phyloP scores from a whole-genome alignment of 2,113 vertebrate genomes.

The Actenoides lindsayi region DNA sequence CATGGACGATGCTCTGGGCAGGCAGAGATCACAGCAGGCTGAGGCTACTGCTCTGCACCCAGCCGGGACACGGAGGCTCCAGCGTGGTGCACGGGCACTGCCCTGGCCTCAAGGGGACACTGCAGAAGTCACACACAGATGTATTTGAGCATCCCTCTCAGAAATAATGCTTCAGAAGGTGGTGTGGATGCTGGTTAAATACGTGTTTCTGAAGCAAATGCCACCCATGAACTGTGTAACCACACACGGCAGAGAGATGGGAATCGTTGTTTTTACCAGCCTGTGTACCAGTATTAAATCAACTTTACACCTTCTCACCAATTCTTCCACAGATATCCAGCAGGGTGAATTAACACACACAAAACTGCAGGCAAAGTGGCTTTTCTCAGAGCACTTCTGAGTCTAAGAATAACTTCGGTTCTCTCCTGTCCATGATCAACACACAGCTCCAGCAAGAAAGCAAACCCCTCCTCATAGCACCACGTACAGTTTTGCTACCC shows the following conservation, averaged over 20 bases:
- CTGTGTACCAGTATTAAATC: background rate
- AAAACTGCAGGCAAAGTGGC: background rate
- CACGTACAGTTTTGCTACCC: background rate
- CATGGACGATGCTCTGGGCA: background rate
- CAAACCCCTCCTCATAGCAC: background rate
- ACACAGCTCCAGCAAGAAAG: background rate
- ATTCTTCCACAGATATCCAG: background rate
- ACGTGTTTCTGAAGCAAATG: background rate
- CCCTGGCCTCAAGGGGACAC: background rate
- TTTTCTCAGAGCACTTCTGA: background rate
- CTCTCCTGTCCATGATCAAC: background rate
- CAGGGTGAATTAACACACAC: background rate
- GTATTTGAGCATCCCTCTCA: background rate
- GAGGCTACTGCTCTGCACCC: background rate
- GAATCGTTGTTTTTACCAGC: background rate
- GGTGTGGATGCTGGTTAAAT: background rate
- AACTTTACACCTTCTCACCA: background rate
- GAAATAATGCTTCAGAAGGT: background rate
- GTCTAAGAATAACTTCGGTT: background rate
- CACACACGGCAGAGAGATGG: background rate
- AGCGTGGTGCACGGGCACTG: background rate
- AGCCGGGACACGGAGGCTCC: too few relatives aligned
- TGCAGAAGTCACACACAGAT: background rate
- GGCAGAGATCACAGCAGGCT: background rate
- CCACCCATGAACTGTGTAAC: background rate